Conservation (phyloP, 2,888 invertebrate species). For the Trachelus tabidus region DNA sequence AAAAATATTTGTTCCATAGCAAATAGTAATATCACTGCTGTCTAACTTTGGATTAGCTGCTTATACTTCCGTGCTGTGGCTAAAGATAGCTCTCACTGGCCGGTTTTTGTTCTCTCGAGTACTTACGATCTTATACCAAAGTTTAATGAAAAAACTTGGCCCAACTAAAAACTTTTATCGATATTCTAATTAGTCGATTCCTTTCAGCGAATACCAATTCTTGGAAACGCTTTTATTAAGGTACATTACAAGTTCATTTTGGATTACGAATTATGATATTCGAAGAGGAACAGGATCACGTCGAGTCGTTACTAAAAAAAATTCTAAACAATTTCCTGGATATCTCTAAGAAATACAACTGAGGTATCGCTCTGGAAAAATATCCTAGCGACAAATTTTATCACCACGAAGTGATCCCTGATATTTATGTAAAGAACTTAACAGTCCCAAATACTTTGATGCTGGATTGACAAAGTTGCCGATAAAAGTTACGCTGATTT, state of each 20-base stretch:
- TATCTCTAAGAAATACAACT: not conserved
- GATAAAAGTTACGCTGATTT: not conserved
- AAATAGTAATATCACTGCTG: not conserved
- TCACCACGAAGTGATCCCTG: not conserved
- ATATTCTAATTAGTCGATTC: slow-evolving; percentile 32
- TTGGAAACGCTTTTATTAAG: not conserved
- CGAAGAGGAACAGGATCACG: not conserved
- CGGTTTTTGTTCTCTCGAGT: not conserved
- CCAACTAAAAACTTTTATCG: slow-evolving; percentile 28
- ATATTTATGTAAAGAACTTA: not conserved
- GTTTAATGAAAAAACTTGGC: slow-evolving; percentile 42
- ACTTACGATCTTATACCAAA: slow-evolving; percentile 12
- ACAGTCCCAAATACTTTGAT: not conserved
- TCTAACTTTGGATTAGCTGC: not conserved
- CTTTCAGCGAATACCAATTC: not conserved
- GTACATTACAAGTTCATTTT: not conserved
- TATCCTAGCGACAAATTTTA: not conserved
- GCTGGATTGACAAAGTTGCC: not conserved
- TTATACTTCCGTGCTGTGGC: not conserved
- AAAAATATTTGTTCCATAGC: not conserved
- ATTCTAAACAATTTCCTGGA: not conserved
- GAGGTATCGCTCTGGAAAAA: not conserved
- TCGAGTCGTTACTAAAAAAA: not conserved
- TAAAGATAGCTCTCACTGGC: not conserved
- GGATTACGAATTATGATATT: not conserved